Conservation (phyloP, 1,140 invertebrate species). For the Lepidostoma basale region DNA sequence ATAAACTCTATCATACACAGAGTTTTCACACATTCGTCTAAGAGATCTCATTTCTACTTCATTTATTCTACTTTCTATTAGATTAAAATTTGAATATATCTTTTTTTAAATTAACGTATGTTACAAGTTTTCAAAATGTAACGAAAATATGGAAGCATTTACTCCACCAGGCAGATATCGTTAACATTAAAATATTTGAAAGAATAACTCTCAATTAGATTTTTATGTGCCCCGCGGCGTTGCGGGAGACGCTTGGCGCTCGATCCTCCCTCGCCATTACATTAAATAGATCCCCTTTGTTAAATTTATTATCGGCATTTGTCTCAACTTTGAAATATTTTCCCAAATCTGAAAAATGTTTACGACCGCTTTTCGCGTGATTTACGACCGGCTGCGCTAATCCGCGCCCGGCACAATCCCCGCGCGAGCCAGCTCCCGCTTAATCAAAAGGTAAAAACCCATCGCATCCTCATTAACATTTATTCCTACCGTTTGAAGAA, state of each 20-base stretch:
- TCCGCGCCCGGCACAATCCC: neutral
- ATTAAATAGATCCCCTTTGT: constrained; percentile 7
- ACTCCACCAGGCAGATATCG: no score
- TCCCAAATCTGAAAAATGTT: constrained; percentile 21
- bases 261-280: neutral
- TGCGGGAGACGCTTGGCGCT: neutral
- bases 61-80: no score
- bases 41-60: no score
- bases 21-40: no score
- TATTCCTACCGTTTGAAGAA: neutral
- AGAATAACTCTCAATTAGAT: no score
- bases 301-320: constrained; percentile 22
- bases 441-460: neutral
- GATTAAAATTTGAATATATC: no score
- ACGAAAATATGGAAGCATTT: no score
- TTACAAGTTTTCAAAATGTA: no score
- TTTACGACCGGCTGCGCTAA: constrained; percentile 6
- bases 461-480: neutral
- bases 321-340: constrained; percentile 24
- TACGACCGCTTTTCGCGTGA: constrained; percentile 24
- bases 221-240: no score
- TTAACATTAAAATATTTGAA: no score
- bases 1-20: no score
- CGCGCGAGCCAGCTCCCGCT: neutral
- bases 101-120: no score